phyloP scores from a whole-genome alignment of 1,140 invertebrate genomes.

The Trichomalopsis sarcophagae region DNA sequence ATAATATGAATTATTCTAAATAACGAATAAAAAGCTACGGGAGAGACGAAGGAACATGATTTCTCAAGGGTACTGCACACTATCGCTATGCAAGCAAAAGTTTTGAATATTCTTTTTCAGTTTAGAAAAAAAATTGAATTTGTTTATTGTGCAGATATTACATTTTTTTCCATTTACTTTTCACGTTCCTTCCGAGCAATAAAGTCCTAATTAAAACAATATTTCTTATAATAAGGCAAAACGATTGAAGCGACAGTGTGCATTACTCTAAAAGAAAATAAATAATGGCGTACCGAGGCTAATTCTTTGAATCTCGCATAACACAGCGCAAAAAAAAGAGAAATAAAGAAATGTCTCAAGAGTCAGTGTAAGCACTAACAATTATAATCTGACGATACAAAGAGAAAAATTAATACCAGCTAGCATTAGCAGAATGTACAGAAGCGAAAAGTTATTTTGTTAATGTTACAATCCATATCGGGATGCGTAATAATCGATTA shows the following conservation, averaged over 20 bases:
- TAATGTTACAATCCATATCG: constrained; percentile 59
- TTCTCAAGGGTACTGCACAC: constrained; percentile 20
- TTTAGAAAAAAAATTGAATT: background rate
- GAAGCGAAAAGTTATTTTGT: constrained; percentile 60
- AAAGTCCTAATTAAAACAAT: no score
- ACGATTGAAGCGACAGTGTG: constrained; percentile 24
- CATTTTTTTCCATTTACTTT: no score
- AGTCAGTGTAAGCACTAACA: constrained; percentile 14
- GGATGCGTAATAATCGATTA: constrained; percentile 53
- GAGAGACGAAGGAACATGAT: constrained; percentile 42
- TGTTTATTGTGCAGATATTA: background rate
- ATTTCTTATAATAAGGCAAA: background rate
- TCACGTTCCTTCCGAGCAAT: no score
- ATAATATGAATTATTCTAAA: constrained; percentile 26
- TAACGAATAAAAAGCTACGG: background rate
- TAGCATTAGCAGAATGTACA: constrained; percentile 58
- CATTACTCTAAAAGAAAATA: constrained; percentile 25
- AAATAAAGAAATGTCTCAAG: constrained; percentile 3
- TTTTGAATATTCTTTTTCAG: background rate
- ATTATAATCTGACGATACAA: constrained; percentile 22
- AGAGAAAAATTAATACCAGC: constrained; percentile 43
- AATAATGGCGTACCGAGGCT: constrained; percentile 17
- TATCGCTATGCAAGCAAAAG: background rate
- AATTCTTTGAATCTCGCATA: constrained; percentile 19
- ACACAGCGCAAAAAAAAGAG: background rate